phyloP scores from a whole-genome alignment of 2,797 vertebrate genomes.

The Eidolon dupreanum region DNA sequence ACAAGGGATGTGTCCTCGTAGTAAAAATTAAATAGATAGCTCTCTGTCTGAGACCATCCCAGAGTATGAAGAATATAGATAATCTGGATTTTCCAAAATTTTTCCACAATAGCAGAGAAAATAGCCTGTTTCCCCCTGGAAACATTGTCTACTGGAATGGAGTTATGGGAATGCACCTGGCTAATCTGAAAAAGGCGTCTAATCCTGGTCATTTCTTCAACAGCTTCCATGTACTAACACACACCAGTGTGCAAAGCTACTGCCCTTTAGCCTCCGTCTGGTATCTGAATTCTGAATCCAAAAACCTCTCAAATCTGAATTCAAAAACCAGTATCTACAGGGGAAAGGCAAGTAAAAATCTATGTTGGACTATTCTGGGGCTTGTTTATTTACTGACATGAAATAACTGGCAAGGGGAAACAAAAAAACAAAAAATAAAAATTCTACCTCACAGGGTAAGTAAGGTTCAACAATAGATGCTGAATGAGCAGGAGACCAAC shows the following conservation, averaged over 20 bases:
- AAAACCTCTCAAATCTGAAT: neutral
- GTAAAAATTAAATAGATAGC: neutral
- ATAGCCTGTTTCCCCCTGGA: neutral
- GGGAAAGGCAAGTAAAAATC: neutral
- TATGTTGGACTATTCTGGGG: neutral
- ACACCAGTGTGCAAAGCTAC: neutral
- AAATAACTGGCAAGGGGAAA: neutral
- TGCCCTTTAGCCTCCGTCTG: neutral
- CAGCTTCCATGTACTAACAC: neutral
- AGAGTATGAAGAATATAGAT: neutral
- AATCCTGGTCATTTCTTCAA: neutral
- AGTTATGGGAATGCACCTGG: neutral
- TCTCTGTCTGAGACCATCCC: neutral
- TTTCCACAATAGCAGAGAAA: slow-evolving; percentile 36
- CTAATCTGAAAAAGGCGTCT: neutral
- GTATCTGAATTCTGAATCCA: neutral
- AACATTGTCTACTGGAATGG: neutral
- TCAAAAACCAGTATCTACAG: neutral
- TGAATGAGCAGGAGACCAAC: neutral
- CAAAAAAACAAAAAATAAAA: neutral
- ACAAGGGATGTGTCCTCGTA: neutral
- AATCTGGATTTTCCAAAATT: neutral
- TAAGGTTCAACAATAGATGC: neutral
- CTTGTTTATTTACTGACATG: slow-evolving; percentile 7
- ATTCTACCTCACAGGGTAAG: neutral